A percentile compares a stretch with the other conserved stretches of the same genome.
Evolutionary conservation across 2,797 vertebrate species (phyloP).

Genomic region (Natrix natrix): DNA sequence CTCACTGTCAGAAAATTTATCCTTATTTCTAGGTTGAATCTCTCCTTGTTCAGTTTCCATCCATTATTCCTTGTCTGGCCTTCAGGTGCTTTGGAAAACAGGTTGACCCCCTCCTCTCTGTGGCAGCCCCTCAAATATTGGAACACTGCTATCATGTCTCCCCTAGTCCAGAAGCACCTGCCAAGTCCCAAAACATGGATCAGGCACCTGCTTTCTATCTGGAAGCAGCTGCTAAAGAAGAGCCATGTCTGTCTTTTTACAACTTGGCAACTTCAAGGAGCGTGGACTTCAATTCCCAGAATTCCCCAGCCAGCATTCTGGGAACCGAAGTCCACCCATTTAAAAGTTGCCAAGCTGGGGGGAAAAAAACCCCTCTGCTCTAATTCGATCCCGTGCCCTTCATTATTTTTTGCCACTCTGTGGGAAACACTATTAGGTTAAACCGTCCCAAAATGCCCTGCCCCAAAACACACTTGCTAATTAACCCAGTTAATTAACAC

Average conservation of each 20-base stretch:
- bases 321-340: neutral
- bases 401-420: neutral
- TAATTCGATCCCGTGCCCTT: neutral
- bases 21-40: too few species aligned
- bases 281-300: neutral
- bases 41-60: too few species aligned
- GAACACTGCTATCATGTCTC: too few species aligned
- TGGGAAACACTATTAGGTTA: neutral
- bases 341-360: neutral
- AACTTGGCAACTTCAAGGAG: neutral
- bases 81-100: too few species aligned
- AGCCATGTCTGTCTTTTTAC: neutral
- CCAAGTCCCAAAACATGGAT: neutral
- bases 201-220: neutral
- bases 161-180: neutral
- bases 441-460: constrained; percentile 12
- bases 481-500: constrained; percentile 59
- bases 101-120: too few species aligned
- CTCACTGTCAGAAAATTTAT: too few species aligned
- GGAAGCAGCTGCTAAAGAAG: neutral
- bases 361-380: neutral
- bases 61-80: too few species aligned
- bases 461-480: constrained; percentile 31
- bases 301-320: neutral
- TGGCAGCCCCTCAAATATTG: too few species aligned